Conservation (phyloP, 1,140 invertebrate genomes). For the Penaeus indicus region DNA sequence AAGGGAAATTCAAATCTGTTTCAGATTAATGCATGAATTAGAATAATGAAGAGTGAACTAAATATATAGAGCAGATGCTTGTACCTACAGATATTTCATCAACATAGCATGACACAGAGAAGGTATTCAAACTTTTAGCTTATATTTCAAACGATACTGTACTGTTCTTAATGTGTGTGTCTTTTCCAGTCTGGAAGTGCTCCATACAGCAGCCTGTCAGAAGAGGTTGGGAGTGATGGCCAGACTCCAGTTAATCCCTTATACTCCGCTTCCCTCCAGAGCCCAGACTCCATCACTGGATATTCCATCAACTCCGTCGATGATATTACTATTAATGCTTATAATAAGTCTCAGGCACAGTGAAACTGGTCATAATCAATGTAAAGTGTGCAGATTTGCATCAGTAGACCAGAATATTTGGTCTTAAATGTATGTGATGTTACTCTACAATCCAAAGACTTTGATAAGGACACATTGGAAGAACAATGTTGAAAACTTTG, state of each 20-base stretch:
- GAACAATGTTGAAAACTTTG: no score
- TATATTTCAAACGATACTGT: no score
- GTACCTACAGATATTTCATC: no score
- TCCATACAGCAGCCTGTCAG: conserved; percentile 84
- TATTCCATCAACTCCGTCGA: conserved; percentile 72
- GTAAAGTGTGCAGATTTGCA: not conserved
- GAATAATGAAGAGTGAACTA: no score
- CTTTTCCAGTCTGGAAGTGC: conserved; percentile 78
- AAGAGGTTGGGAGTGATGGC: conserved; percentile 70
- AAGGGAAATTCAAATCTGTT: not conserved
- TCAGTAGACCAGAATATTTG: conserved; percentile 11
- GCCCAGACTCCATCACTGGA: conserved; percentile 81
- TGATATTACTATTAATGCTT: conserved; percentile 63
- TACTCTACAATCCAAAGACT: no score
- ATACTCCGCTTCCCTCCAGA: conserved; percentile 81
- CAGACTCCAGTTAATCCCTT: conserved; percentile 78
- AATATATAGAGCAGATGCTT: no score
- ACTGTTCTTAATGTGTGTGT: conserved; percentile 69
- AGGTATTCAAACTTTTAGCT: no score
- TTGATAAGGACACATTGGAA: no score
- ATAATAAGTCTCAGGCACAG: conserved; percentile 54
- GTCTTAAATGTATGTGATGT: no score
- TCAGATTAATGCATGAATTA: no score
- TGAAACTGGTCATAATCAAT: not conserved
- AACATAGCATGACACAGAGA: no score